phyloP scores from a whole-genome alignment of 2,797 vertebrate genomes.

The Mastacembelus armatus region DNA sequence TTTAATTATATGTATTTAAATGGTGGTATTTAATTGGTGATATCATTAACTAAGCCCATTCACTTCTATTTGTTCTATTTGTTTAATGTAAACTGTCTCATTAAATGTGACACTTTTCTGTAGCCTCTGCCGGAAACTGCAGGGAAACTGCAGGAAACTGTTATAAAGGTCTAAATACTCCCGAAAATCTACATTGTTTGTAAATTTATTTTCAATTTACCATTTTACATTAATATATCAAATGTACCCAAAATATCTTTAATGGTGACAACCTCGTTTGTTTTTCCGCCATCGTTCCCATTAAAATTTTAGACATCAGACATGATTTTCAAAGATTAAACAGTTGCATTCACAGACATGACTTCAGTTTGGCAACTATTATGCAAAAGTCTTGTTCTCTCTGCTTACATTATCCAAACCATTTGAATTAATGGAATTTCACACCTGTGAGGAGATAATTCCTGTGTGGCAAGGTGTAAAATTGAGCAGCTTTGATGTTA shows the following conservation, averaged over 20 bases:
- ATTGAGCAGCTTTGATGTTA: constrained; percentile 74
- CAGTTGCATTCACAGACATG: constrained; percentile 28
- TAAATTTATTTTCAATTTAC: no score
- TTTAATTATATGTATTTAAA: no score
- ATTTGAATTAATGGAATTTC: constrained; percentile 60
- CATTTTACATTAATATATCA: no score
- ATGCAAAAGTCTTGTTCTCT: constrained; percentile 28
- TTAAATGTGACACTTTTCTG: background rate
- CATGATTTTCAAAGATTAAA: constrained; percentile 41
- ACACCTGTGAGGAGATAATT: constrained; percentile 59
- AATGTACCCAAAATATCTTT: no score
- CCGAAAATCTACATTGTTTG: no score
- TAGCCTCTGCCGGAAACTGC: no score
- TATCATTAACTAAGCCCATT: background rate
- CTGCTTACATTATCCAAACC: constrained; percentile 23
- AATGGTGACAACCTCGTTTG: constrained; percentile 14
- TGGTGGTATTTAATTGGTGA: background rate
- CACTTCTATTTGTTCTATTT: background rate
- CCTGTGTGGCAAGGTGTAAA: constrained; percentile 76
- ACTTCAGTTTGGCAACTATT: constrained; percentile 11
- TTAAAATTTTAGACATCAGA: constrained; percentile 1
- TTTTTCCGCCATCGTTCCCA: background rate
- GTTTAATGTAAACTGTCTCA: background rate
- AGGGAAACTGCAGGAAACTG: no score
- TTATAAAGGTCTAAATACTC: no score